Base-by-base conservation (phyloP, 1,140 invertebrate genomes). In the Samia ricini region DNA sequence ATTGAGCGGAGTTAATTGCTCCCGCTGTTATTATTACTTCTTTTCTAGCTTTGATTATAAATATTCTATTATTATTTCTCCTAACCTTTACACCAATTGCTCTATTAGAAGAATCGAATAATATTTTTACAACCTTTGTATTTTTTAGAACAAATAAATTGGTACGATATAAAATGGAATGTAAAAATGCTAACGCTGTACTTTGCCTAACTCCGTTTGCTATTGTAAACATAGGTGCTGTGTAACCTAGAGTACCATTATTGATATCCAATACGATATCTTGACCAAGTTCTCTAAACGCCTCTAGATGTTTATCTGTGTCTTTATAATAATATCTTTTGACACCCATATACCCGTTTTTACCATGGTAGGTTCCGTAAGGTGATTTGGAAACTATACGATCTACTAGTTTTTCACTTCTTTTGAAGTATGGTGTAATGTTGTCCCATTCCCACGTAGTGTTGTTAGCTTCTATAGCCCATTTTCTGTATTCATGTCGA, bases 11-110 rank as follows among this genome's bases (percentile, higher is more conserved):
- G 68, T 91, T 91, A 5, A 94, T 84, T 0, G 91, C 81, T 15
- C 94, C 94, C 19, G 91, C 92, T 0, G 92, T 92, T 22, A 96
- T 67, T 29, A 96, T 94, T 0, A 96, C 94, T 72, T 78, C 72
- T 54, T 62, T 69, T 23, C 12, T 69, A 1, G 69, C 68, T 49
- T 94, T 83, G 8, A 97, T 94, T 22, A 94, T 92, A 68, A 94
- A 92, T 0, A 94, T 81, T 82, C 93, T 93, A 54, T 93, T 93
- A 51, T 96, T 93, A 6, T 60, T 22, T 2, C 95, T 86, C 75
- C 98, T 97, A 78, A 42, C 12, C 33, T 98, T 95, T 7, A 60
- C 58, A 26, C 20, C 58, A 6, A 18, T 19, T 10, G 58, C 58
- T 18, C 23, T 50, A 24, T 60, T 60, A 0, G 48, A 50, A n/a